Evolutionary conservation across 2,797 vertebrate genomes (phyloP).

Genomic region (Myotis vivesi): DNA sequence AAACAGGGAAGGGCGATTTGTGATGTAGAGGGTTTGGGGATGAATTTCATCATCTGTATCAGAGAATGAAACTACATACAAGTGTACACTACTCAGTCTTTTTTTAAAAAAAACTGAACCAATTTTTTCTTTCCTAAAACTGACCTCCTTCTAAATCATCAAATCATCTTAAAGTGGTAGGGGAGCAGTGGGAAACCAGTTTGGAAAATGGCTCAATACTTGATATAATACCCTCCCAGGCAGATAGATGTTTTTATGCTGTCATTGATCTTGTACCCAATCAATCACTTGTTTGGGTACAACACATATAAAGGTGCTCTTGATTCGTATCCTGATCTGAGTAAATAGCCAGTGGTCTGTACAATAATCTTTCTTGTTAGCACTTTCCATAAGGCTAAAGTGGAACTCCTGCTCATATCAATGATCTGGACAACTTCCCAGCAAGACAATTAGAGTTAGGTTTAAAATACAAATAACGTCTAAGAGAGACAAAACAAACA

Average conservation of each 20-base stretch:
- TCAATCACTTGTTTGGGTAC: background rate
- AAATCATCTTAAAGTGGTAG: background rate
- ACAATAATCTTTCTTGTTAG: background rate
- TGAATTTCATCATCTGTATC: background rate
- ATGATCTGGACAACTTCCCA: background rate
- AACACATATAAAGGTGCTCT: background rate
- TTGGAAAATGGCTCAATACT: background rate
- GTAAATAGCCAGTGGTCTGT: background rate
- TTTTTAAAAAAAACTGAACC: background rate
- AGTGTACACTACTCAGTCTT: background rate
- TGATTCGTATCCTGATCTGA: background rate
- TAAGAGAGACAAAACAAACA: background rate
- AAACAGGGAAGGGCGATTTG: background rate
- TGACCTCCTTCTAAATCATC: background rate
- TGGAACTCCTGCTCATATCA: background rate
- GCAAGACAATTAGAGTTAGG: background rate
- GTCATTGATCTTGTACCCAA: background rate
- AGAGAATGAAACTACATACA: background rate
- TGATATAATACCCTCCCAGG: background rate
- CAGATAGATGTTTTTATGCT: background rate
- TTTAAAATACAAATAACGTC: background rate
- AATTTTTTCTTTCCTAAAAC: background rate
- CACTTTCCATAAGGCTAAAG: background rate
- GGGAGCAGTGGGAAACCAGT: background rate
- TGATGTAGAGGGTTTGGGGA: background rate